Percentiles rank a stretch among this genome's conserved stretches.
Conservation (phyloP, 2,888 invertebrate species). For the Agrochola macilenta region DNA sequence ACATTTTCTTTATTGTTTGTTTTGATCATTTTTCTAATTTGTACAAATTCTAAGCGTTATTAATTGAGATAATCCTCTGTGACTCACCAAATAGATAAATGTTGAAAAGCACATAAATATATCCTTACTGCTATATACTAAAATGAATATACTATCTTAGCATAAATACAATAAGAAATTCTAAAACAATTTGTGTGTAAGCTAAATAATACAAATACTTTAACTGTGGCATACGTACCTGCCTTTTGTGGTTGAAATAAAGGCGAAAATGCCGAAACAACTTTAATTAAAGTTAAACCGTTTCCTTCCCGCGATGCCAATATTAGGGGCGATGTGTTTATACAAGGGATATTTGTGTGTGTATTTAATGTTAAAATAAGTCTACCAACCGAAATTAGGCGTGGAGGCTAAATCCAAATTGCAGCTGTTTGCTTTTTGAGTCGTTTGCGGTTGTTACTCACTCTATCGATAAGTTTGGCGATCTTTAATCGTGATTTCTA, state of each 20-base stretch:
- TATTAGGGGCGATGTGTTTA: slow-evolving; percentile 89
- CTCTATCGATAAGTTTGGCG: slow-evolving; percentile 47
- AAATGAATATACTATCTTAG: slow-evolving; percentile 59
- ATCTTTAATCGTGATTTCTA: slow-evolving; percentile 16
- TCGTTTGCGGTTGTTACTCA: slow-evolving; percentile 62
- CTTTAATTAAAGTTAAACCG: slow-evolving; percentile 72
- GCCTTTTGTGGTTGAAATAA: slow-evolving; percentile 68
- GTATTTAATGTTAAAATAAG: slow-evolving; percentile 90
- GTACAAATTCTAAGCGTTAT: not conserved
- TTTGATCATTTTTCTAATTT: slow-evolving; percentile 9
- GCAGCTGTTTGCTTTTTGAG: slow-evolving; percentile 85
- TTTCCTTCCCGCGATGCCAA: slow-evolving; percentile 78
- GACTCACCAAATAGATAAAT: slow-evolving; percentile 50
- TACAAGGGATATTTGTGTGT: slow-evolving; percentile 88
- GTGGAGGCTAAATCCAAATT: slow-evolving; percentile 88
- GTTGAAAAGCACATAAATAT: slow-evolving; percentile 42
- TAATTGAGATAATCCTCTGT: slow-evolving; percentile 18
- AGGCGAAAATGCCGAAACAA: slow-evolving; percentile 69
- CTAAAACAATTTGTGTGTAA: slow-evolving; percentile 74
- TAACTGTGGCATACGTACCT: slow-evolving; percentile 54
- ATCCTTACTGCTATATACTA: slow-evolving; percentile 55
- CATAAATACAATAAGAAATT: slow-evolving; percentile 71
- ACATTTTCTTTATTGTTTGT: slow-evolving; percentile 17
- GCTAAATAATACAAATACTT: slow-evolving; percentile 76
- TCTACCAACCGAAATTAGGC: slow-evolving; percentile 89